Evolutionary conservation across 2,113 vertebrate genomes (phyloP).

Genomic region (Osmerus eperlanus): DNA sequence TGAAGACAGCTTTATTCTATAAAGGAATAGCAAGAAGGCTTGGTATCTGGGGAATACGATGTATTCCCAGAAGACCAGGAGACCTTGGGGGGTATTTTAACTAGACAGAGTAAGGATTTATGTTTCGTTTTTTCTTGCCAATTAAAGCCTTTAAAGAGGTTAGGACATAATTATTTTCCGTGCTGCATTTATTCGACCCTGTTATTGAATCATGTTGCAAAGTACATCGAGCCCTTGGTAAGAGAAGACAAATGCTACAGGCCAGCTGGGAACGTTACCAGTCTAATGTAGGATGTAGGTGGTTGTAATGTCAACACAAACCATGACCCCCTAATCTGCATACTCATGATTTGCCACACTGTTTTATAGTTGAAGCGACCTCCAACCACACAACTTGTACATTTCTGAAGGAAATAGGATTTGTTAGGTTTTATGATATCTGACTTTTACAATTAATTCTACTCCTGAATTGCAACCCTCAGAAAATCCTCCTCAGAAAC

Average conservation of each 20-base stretch:
- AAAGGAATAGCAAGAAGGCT: neutral
- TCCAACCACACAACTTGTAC: neutral
- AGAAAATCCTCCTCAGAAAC: neutral
- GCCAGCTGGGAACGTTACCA: too few species aligned
- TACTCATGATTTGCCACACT: too few species aligned
- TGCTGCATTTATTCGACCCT: too few species aligned
- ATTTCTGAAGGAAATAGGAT: neutral
- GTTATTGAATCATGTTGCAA: too few species aligned
- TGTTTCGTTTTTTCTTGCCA: too few species aligned
- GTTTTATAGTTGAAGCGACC: neutral
- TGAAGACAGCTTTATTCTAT: neutral
- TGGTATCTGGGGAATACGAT: neutral
- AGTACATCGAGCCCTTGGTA: too few species aligned
- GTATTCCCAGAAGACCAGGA: neutral
- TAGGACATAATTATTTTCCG: too few species aligned
- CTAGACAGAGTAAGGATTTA: neutral
- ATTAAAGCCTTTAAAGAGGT: too few species aligned
- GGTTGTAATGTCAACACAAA: too few species aligned
- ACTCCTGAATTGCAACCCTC: neutral
- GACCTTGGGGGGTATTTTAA: neutral
- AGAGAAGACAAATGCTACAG: too few species aligned
- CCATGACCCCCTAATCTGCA: too few species aligned
- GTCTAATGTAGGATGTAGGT: too few species aligned
- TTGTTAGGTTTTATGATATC: neutral
- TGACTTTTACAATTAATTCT: slow-evolving; percentile 8